These are phyloP conservation scores for Dipodomys spectabilis DNA, from an alignment of 2,113 vertebrate genomes.

Conservation along the genomic window DNA sequence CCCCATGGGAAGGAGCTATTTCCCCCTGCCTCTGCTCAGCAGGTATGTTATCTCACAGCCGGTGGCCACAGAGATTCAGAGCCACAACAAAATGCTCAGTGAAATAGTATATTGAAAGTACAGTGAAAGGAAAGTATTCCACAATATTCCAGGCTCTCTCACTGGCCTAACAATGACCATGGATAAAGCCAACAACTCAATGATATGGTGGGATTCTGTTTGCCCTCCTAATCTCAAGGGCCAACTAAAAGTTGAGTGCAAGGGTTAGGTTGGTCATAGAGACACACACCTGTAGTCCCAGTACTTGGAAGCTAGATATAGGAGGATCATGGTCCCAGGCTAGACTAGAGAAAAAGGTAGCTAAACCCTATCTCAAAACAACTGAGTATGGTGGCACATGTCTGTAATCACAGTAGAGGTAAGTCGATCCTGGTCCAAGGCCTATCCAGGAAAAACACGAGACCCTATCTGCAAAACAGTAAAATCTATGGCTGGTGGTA, in stretches of 20 bases:
- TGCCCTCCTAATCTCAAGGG: not conserved
- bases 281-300: no score
- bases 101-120: not conserved
- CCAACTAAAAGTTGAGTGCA: not conserved
- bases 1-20: not conserved
- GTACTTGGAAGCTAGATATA: no score
- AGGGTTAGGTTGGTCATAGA: no score
- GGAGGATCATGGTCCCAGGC: no score
- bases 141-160: not conserved
- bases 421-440: no score
- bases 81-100: not conserved
- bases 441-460: no score
- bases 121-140: not conserved
- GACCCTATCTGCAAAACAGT: no score
- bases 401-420: no score
- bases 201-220: not conserved
- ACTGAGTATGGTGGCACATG: no score
- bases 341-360: no score
- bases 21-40: not conserved
- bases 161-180: not conserved
- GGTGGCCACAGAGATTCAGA: not conserved
- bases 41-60: not conserved
- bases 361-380: no score
- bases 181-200: not conserved
- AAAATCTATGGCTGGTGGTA: no score